These are phyloP conservation scores for Myiagra hebetior DNA, from an alignment of 2,113 vertebrate genomes.

Conservation along the genomic window DNA sequence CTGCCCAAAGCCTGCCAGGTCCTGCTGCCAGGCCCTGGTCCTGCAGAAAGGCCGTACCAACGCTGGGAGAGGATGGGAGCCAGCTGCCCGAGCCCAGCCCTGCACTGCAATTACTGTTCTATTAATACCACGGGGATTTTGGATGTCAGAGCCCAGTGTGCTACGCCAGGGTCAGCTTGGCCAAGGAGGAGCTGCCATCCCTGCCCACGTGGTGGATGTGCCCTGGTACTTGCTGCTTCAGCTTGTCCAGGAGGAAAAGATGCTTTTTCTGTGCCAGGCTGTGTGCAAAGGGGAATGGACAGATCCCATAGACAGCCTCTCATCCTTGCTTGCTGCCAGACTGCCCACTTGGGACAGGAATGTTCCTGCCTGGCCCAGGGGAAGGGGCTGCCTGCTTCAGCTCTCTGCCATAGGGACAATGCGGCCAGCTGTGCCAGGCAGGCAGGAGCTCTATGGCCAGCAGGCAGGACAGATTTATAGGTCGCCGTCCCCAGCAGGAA, in stretches of 20 bases:
- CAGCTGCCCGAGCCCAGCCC: slow-evolving; percentile 15
- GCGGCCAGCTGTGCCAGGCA: background rate
- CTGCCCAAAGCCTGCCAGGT: background rate
- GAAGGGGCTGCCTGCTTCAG: background rate
- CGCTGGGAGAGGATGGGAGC: background rate
- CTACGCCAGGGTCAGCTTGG: background rate
- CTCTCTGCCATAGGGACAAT: background rate
- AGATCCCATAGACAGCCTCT: background rate
- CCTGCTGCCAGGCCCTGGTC: background rate
- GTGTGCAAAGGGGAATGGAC: background rate
- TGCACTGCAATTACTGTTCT: slow-evolving; percentile 61
- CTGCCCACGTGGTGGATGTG: background rate
- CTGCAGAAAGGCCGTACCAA: background rate
- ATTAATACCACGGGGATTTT: slow-evolving; percentile 56
- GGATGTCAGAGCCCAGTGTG: slow-evolving; percentile 11
- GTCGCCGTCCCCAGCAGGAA: background rate
- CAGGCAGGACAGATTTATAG: background rate
- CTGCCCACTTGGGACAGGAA: background rate
- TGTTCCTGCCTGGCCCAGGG: background rate
- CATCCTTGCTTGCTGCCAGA: background rate
- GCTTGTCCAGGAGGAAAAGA: background rate
- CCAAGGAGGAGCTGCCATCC: background rate
- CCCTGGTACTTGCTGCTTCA: background rate
- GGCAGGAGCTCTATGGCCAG: background rate
- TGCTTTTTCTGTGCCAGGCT: background rate